Evolutionary conservation across 2,113 vertebrate genomes (phyloP), one percentile per base, ranked within the genome.

Genomic region (Rhinoderma darwinii): DNA sequence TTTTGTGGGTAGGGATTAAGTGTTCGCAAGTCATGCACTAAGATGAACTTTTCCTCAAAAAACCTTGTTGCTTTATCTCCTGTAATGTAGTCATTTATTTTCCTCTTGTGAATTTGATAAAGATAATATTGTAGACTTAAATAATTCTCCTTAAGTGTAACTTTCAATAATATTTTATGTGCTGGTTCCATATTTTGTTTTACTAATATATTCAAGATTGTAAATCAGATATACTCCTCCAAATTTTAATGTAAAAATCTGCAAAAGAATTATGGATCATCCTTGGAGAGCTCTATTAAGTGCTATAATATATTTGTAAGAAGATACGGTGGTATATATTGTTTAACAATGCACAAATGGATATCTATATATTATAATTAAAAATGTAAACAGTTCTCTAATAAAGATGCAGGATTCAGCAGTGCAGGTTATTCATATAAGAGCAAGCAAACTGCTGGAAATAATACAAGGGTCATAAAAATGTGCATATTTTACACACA

Each of bases 81-180:
- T 37, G 32, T 79, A 56, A 79, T 79, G 18, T 32, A 56, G 47
- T 78, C 22, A 47, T 78, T 54, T 44, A 76, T 77, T 79, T 79
- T 56, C 30, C 27, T 30, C 43, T 47, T 27, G 41, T 30, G 73
- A 8, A 47, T 43, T 54, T n/a, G 12, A 35, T 80, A 56, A 59
- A 80, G 35, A 25, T 20, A 56, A 80, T 80, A 54, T 37, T 80
- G 32, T 59, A 80, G 77, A 59, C 59, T 80, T 80, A 80, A 80
- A 63, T 61, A 22, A 81, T 81, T 56, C 35, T n/a, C 15, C 47
- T 43, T 81, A 80, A 56, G 35, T 56, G 15, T 35, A 50, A 79
- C 76, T 79, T 56, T 20, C 22, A 56, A 59, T 80, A 80, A 59
- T 80, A 80, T 41, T 80, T 59, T 80, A 80, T 80, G 22, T 41